Evolutionary conservation across 2,797 vertebrate species (phyloP).

Genomic region (Periophthalmus magnuspinnatus): DNA sequence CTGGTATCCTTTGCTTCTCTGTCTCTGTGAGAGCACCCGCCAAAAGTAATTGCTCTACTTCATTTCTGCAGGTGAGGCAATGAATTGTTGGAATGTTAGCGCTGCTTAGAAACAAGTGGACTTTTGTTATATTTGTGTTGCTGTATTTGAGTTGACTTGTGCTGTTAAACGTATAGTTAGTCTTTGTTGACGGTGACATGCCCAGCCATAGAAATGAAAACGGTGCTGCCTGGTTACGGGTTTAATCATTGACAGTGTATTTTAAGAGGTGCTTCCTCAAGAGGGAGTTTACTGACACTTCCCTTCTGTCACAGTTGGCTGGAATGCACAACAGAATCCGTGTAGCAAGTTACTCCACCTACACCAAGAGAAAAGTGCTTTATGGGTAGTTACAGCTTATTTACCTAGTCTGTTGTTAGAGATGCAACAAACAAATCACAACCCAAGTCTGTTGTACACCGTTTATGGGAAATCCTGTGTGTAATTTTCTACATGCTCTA

Average conservation of each 20-base stretch:
- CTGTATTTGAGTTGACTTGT: constrained; percentile 6
- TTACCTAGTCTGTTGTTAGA: neutral
- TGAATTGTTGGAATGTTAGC: constrained; percentile 26
- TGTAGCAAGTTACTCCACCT: constrained; percentile 26
- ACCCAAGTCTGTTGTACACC: neutral
- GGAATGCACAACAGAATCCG: neutral
- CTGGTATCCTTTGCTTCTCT: constrained; percentile 23
- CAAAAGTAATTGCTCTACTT: constrained; percentile 31
- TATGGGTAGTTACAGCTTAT: neutral
- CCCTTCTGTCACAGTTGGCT: constrained; percentile 17
- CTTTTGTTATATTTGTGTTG: constrained; percentile 15
- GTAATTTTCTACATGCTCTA: neutral
- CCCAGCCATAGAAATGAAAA: constrained; percentile 35
- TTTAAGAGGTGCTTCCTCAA: constrained; percentile 16
- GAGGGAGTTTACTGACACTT: constrained; percentile 15
- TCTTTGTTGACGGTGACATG: neutral
- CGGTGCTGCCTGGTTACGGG: constrained; percentile 18
- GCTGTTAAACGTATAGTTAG: neutral
- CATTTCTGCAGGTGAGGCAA: constrained; percentile 22
- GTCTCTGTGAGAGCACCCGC: constrained; percentile 19
- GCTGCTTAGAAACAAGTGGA: constrained; percentile 4
- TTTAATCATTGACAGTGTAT: constrained; percentile 57
- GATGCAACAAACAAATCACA: neutral
- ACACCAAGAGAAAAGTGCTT: constrained; percentile 1
- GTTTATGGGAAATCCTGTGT: neutral